A percentile compares a stretch with the other conserved stretches of the same genome.
These are phyloP conservation scores for Channa striata DNA, from an alignment of 2,797 vertebrate species.

Conservation along the genomic window DNA sequence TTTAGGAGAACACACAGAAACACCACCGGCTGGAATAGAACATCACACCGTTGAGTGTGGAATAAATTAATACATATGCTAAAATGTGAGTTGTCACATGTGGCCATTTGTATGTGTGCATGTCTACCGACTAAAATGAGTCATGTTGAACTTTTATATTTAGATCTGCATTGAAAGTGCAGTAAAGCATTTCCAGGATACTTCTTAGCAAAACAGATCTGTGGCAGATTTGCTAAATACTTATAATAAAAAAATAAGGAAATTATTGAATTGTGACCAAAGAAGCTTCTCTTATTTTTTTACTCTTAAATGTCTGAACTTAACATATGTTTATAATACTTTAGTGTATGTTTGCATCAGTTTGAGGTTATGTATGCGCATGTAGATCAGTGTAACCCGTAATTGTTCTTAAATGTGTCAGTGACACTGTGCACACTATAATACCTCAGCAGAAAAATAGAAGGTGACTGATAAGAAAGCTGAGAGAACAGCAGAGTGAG, in stretches of 20 bases:
- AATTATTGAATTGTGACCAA: slow-evolving; percentile 46
- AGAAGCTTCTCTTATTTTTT: slow-evolving; percentile 21
- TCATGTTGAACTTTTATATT: slow-evolving; percentile 42
- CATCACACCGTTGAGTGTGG: slow-evolving; percentile 27
- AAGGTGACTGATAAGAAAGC: slow-evolving; percentile 77
- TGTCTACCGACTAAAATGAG: slow-evolving; percentile 42
- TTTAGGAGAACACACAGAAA: slow-evolving; percentile 75
- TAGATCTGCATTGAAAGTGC: slow-evolving; percentile 13
- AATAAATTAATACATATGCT: slow-evolving; percentile 39
- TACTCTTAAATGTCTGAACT: slow-evolving; percentile 18
- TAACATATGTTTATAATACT: slow-evolving; percentile 21
- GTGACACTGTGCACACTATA: slow-evolving; percentile 69
- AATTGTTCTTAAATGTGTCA: slow-evolving; percentile 41
- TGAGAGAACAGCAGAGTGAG: slow-evolving; percentile 58
- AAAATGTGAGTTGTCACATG: slow-evolving; percentile 51
- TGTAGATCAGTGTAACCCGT: slow-evolving; percentile 35
- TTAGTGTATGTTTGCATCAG: not conserved
- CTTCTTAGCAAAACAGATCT: slow-evolving; percentile 19
- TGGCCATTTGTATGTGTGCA: slow-evolving; percentile 24
- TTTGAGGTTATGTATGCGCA: not conserved
- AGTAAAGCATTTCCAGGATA: not conserved
- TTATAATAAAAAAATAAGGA: slow-evolving; percentile 37
- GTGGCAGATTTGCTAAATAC: slow-evolving; percentile 32
- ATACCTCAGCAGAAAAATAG: slow-evolving; percentile 75
- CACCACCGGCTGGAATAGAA: slow-evolving; percentile 59